Base-by-base conservation (phyloP, 1,140 invertebrate species). In the Pogonomyrmex barbatus region DNA sequence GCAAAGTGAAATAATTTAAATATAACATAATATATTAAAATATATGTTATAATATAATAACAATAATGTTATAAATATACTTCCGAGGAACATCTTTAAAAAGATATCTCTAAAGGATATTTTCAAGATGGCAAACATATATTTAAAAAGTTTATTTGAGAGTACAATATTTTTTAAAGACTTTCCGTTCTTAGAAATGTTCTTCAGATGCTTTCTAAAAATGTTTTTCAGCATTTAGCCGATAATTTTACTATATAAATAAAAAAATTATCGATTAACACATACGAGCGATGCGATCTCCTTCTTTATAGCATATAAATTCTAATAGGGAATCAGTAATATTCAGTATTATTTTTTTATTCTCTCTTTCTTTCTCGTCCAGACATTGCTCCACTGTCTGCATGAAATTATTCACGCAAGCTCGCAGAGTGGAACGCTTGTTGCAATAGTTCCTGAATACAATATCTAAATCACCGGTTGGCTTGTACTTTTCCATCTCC, bases 271-370 rank as follows among this genome's bases (percentile, higher is more conserved):
- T 52, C 36, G 39, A 63, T 30, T 63, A 58, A 83, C 86, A 96
- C 96, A 96, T 94, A 97, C 97, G 95, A 2, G 97, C 97, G 90
- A 98, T 97, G 87, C 97, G 96, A 93, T 98, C 97, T 5, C 97
- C 97, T 87, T 97, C 97, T 86, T 97, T 97, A 71, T 95, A 96
- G 91, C 97, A 98, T 30, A 97, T 95, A 89, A 98, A 98, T 50
- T 96, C 95, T 0, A 97, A 90, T 0, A 98, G 89, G 9, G 97
- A 96, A 6, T 97, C 95, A 0, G 96, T 96, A 14, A 98, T 95
- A 81, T 97, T 97, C 70, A 96, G 91, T 2, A 97, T 92, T 1
- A 96, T 96, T 60, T 96, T 95, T 8, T 96, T 94, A 62, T 95
- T 96, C 9, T 95, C 94, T 17, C 93, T 94, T 92, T 98, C 97